Evolutionary conservation across 2,888 invertebrate species (phyloP), one percentile per base, ranked within the genome.

Genomic region (Drosophila tanythrix): DNA sequence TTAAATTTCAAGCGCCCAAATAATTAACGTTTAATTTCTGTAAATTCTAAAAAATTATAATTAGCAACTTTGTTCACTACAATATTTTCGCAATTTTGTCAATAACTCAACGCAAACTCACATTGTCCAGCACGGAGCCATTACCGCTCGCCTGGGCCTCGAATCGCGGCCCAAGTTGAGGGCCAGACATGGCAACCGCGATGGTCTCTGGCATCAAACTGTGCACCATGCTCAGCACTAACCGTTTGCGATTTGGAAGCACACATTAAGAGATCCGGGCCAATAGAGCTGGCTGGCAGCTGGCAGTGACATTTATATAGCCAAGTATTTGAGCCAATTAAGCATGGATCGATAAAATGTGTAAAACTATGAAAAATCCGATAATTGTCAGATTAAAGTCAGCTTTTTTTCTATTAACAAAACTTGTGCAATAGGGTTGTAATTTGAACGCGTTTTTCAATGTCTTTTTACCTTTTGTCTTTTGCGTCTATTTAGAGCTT

Each of bases 51-150:
- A 29, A 25, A 25, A 35, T 35, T 11, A 25, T 33, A 18, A 25
- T 11, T 11, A 6, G 3, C 33, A 21, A 53, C n/a, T 36, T 55
- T 18, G 7, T 10, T 15, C 11, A 33, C 15, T 21, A 1, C 15
- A 52, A 15, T 5, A 33, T 15, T 33, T 13, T n/a, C 8, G 15
- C 21, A 2, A 38, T 6, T n/a, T 56, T 15, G 13, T 1, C 8
- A 18, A 11, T 1, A 5, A 27, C 13, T n/a, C 18, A 43, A 15
- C 15, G 21, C 10, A 8, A 29, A 81, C 83, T 81, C 81, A 96
- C 96, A 93, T 96, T 96, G 93, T 97, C 97, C 84, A 97, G 96
- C 80, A 97, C 97, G 76, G 97, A 97, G 89, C 96, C 94, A 93
- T 97, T 97, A 51, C 79, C 68, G 15, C 82, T 56, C 18, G 73